Percentiles rank a stretch among this genome's conserved stretches.
Conservation (phyloP, 2,797 vertebrate species). For the Sparus aurata region DNA sequence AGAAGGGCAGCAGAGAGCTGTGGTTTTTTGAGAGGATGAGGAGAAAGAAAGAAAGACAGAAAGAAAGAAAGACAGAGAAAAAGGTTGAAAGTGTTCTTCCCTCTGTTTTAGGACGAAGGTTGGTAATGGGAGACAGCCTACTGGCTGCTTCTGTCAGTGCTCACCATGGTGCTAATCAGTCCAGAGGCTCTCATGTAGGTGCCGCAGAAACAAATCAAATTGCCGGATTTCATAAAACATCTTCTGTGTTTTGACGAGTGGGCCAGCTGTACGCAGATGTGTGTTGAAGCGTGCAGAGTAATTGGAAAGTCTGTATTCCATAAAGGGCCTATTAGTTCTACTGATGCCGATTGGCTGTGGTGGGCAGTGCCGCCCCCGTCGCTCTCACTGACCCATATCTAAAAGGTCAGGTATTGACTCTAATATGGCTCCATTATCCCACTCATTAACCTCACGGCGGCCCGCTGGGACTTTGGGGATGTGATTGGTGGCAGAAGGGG, state of each 20-base stretch:
- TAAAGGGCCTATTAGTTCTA: constrained; percentile 74
- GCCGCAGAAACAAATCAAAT: neutral
- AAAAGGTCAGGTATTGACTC: constrained; percentile 81
- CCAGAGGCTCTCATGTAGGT: constrained; percentile 3
- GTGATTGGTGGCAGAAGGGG: constrained; percentile 55
- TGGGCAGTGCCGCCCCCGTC: constrained; percentile 35
- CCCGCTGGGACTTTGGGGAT: constrained; percentile 63
- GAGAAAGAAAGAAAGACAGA: constrained; percentile 4
- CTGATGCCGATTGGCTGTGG: constrained; percentile 59
- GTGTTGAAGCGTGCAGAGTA: constrained; percentile 66
- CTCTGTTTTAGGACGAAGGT: neutral
- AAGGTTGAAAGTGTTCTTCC: neutral
- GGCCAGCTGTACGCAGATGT: constrained; percentile 48
- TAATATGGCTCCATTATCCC: constrained; percentile 77
- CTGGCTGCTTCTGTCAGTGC: constrained; percentile 27
- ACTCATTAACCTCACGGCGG: constrained; percentile 80
- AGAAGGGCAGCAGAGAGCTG: constrained; percentile 38
- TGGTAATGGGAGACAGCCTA: constrained; percentile 11
- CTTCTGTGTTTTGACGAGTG: constrained; percentile 64
- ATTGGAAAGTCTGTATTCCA: constrained; percentile 76
- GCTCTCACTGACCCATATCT: constrained; percentile 66
- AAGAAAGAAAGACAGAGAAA: constrained; percentile 16
- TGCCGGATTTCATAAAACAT: constrained; percentile 21
- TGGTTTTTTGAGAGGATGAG: constrained; percentile 34
- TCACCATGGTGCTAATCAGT: constrained; percentile 33